Base-by-base conservation (phyloP, 2,113 vertebrate species). In the Ochotona curzoniae region DNA sequence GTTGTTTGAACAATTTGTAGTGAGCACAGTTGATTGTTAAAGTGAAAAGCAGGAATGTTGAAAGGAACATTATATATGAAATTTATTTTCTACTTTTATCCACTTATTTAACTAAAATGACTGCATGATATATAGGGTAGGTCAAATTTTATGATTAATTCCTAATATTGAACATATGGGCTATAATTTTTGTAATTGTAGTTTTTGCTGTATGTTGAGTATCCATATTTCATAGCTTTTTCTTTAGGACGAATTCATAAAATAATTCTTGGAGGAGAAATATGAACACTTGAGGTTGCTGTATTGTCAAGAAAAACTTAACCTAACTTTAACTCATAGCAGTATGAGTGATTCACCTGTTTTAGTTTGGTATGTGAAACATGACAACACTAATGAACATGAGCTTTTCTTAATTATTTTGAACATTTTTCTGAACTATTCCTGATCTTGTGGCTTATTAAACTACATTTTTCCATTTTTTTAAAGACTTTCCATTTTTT, bases 381-480 rank as follows among this genome's bases (percentile, higher is more conserved):
- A 74, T 61, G 87, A 81, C 1, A 32, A 30, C 81, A 60, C 9
- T 80, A 81, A 51, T 25, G 47, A 90, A 69, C 49, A 35, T 82
- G 69, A 87, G 2, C 69, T 82, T 38, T 4, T 44, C 38, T 80
- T 81, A 74, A 47, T 47, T 67, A 90, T 75, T 79, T 54, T 82
- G 61, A 26, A 14, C 30, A 76, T 32, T 82, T 83, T 67, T 78
- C n/a, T 89, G 86, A 83, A 74, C 79, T 69, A 79, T 64, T 85
- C 13, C 49, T 61, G 35, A 44, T 28, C 35, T 18, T 88, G 15
- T 15, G 60, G 32, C 18, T 60, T 84, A 76, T 76, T 47, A 79
- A 66, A 70, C 23, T 28, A 35, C 64, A 21, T 61, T 80, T 5
- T 57, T 57, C 18, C 18, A 57, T 44, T 44, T 44, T 44, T 44